Conservation (phyloP, 2,888 invertebrate genomes). For the Xestia xanthographa region DNA sequence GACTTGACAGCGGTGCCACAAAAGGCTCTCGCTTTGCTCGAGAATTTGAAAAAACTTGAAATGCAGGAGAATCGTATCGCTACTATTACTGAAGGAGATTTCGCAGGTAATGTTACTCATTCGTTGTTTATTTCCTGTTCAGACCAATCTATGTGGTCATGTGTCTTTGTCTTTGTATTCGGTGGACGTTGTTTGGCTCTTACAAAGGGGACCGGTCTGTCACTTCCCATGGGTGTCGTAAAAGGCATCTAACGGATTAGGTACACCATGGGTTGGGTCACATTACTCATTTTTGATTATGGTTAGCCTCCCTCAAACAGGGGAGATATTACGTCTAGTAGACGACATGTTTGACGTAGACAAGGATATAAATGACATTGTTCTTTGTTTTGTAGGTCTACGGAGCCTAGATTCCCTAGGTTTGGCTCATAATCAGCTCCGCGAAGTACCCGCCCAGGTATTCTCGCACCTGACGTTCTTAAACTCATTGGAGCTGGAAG, state of each 20-base stretch:
- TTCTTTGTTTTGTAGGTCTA: conserved; percentile 90
- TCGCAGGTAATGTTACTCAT: conserved; percentile 92
- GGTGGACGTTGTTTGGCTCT: neutral
- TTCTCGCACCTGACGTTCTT: conserved; percentile 95
- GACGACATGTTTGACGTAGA: neutral
- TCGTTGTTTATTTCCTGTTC: conserved; percentile 25
- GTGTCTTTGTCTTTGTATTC: conserved; percentile 5
- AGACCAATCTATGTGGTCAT: neutral
- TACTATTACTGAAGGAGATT: conserved; percentile 95
- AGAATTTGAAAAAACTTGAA: conserved; percentile 95
- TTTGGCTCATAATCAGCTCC: conserved; percentile 95
- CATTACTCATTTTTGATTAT: conserved; percentile 48
- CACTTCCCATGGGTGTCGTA: conserved; percentile 57
- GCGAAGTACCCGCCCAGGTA: conserved; percentile 94
- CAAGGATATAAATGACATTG: neutral
- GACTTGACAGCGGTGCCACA: conserved; percentile 94
- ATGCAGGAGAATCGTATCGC: conserved; percentile 96
- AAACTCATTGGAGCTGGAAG: conserved; percentile 97
- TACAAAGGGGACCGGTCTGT: conserved; percentile 1
- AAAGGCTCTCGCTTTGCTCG: conserved; percentile 94
- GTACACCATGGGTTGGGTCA: conserved; percentile 34
- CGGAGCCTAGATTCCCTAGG: conserved; percentile 95
- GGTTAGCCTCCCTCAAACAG: conserved; percentile 7
- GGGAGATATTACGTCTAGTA: conserved; percentile 4
- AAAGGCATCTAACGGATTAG: conserved; percentile 34